phyloP scores from a whole-genome alignment of 2,113 vertebrate species.

The Mohoua ochrocephala region DNA sequence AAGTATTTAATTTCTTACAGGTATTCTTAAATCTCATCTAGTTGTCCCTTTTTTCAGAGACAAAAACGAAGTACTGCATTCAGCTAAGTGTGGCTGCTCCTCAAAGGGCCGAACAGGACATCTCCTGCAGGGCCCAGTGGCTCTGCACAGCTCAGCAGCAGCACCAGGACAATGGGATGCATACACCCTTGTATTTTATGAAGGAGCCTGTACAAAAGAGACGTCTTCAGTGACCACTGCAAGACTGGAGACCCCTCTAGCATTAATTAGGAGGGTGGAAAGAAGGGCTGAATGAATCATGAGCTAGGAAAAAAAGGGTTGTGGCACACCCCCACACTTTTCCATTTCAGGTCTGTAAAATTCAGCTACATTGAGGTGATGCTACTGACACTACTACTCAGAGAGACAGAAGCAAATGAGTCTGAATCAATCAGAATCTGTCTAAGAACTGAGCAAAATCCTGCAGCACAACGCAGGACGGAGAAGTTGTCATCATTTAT shows the following conservation, averaged over 20 bases:
- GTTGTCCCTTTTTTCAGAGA: background rate
- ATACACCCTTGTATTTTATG: rapidly evolving
- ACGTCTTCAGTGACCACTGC: background rate
- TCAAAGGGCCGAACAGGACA: background rate
- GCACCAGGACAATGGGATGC: background rate
- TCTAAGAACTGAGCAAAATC: background rate
- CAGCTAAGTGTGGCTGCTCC: background rate
- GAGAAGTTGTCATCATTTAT: background rate
- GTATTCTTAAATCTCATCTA: background rate
- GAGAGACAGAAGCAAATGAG: background rate
- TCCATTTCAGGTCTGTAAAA: background rate
- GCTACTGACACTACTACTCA: background rate
- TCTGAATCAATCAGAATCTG: background rate
- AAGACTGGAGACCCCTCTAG: background rate
- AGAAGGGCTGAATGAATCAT: background rate
- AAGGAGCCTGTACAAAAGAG: background rate
- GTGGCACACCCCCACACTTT: background rate
- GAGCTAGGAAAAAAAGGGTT: background rate
- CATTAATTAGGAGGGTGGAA: background rate
- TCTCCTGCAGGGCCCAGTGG: background rate
- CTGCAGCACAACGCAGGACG: rapidly evolving
- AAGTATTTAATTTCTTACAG: background rate
- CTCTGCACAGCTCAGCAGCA: background rate
- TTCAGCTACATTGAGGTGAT: background rate
- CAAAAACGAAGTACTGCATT: background rate